Conservation (phyloP, 2,797 vertebrate species). For the Limnodromus scolopaceus region DNA sequence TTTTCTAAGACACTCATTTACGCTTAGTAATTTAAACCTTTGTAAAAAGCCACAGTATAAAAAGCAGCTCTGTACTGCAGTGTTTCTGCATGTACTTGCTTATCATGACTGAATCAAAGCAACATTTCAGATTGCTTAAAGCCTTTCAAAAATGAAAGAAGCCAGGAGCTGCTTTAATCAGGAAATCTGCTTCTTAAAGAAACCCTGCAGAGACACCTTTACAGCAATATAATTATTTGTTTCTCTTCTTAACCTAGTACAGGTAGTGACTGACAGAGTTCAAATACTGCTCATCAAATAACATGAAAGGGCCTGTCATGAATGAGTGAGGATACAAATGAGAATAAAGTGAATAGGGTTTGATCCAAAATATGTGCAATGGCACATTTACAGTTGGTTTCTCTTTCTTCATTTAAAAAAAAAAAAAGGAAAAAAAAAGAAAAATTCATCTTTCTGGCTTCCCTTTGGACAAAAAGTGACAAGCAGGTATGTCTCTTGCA, state of each 20-base stretch:
- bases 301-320: conserved; percentile 42
- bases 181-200: conserved; percentile 54
- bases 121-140: conserved; percentile 57
- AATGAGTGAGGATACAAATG: conserved; percentile 46
- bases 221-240: conserved; percentile 56
- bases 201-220: conserved; percentile 54
- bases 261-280: conserved; percentile 50
- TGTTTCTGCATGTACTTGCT: conserved; percentile 40
- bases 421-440: too few species aligned
- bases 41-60: conserved; percentile 50
- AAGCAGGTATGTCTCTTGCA: background rate
- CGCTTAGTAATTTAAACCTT: conserved; percentile 63
- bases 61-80: background rate
- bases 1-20: conserved; percentile 68
- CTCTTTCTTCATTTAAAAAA: background rate
- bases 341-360: background rate
- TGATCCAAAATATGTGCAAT: background rate
- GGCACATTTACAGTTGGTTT: background rate
- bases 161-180: conserved; percentile 50
- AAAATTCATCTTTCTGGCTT: background rate
- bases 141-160: conserved; percentile 56
- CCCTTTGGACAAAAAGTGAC: background rate
- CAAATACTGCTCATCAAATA: conserved; percentile 40
- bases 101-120: conserved; percentile 63
- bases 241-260: conserved; percentile 60